Evolutionary conservation across 2,888 invertebrate species (phyloP), one percentile per base, ranked within the genome.

Genomic region (Parthenolecanium corni): DNA sequence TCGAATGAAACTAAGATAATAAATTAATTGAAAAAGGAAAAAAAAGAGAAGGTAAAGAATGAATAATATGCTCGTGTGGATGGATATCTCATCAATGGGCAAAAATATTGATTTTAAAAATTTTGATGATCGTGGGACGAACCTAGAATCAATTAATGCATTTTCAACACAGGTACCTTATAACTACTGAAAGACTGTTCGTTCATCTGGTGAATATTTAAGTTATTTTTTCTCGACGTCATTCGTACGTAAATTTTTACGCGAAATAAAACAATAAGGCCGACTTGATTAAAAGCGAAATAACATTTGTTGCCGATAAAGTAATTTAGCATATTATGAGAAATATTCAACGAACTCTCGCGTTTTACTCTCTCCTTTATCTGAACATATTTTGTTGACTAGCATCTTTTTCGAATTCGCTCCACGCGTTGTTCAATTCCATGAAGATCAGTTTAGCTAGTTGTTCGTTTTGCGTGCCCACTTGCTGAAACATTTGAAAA

Each of bases 341-440:
- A 38, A 14, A 44, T 44, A 14, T 9, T 44, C 16, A n/a, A 44
- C n/a, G 18, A 44, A n/a, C 14, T 44, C 4, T 18, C 3, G 18
- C 4, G 44, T 14, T 9, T 14, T 9, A 31, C 18, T 49, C 14
- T 5, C 6, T 49, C 14, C 5, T 38, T 53, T 52, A 63, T 36
- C 63, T 44, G 44, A 63, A 63, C 46, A 53, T 44, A 36, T 23
- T 63, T 53, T 63, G 63, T 53, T 63, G 63, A 53, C 63, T 63
- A 63, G 53, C 63, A 53, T 63, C 63, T 31, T 63, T 63, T 53
- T 94, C 94, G 75, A 98, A 98, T 73, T 95, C 92, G 70, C 85
- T 87, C 95, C 97, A 98, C 20, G 97, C 97, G 74, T 96, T 96
- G 76, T 96, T 98, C 68, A 99, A 78, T 77, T 98, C 97, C 84